Percentiles rank a stretch among this genome's conserved stretches.
phyloP scores from a whole-genome alignment of 2,888 invertebrate genomes.

The Ethmia dodecea region DNA sequence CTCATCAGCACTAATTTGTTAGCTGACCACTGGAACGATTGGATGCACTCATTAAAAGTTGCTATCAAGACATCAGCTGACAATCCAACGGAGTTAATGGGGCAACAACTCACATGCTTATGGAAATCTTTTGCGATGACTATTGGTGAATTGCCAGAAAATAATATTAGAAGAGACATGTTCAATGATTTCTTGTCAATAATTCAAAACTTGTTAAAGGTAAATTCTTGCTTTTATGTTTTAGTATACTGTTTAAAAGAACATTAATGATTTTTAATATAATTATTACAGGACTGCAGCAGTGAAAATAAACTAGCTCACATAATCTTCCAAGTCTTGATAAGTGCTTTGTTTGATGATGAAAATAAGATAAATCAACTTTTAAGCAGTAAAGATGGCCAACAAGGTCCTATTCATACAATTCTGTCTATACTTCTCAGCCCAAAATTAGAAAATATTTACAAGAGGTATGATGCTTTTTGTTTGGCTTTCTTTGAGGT shows the following conservation, averaged over 20 bases:
- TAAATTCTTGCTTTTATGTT: conserved; percentile 26
- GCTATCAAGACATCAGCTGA: conserved; percentile 31
- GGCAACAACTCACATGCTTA: conserved; percentile 41
- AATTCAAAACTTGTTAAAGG: conserved; percentile 36
- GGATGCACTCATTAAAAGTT: conserved; percentile 39
- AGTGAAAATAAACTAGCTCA: conserved; percentile 24
- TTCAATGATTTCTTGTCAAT: conserved; percentile 38
- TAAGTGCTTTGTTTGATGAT: conserved; percentile 34
- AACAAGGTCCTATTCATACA: too few species aligned
- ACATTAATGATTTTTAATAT: not conserved
- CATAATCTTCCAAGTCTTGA: conserved; percentile 30
- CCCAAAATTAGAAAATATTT: conserved; percentile 26
- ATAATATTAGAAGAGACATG: conserved; percentile 41
- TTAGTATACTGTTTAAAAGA: too few species aligned
- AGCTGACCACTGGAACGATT: conserved; percentile 41
- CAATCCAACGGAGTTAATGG: conserved; percentile 22
- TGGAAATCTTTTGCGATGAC: conserved; percentile 51
- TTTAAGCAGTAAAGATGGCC: conserved; percentile 24
- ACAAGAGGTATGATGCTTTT: conserved; percentile 28
- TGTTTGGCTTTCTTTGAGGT: not conserved
- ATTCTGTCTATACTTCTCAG: conserved; percentile 28
- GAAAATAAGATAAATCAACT: conserved; percentile 22
- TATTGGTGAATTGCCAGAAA: conserved; percentile 43
- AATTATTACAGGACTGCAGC: conserved; percentile 8
- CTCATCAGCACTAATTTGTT: conserved; percentile 39